Conservation (phyloP, 2,888 invertebrate genomes). For the Galerucella calmariensis region DNA sequence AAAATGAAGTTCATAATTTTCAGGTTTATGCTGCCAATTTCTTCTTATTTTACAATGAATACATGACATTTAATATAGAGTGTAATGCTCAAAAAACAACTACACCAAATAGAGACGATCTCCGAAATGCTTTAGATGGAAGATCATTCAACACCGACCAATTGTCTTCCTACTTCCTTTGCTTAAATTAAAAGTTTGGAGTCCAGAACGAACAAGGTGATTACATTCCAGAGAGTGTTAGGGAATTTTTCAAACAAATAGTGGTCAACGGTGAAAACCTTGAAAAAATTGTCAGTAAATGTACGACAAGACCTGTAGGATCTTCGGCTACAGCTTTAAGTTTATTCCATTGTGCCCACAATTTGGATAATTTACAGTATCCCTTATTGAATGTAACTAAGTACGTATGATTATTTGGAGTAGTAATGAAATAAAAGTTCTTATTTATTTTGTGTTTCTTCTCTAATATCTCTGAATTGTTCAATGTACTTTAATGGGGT, state of each 20-base stretch:
- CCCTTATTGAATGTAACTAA: too few species aligned
- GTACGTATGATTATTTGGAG: too few species aligned
- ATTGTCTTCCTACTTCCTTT: background rate
- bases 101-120: background rate
- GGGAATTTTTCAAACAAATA: constrained; percentile 6
- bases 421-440: too few species aligned
- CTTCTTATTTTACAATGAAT: background rate
- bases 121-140: background rate
- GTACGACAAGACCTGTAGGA: background rate
- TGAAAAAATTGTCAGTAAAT: background rate
- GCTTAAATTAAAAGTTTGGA: background rate
- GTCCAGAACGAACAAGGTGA: constrained; percentile 8
- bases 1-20: background rate
- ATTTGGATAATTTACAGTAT: too few species aligned
- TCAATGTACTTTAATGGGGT: too few species aligned
- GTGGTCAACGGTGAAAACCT: background rate
- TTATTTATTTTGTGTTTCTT: too few species aligned
- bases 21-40: background rate
- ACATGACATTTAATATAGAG: background rate
- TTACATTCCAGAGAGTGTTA: constrained; percentile 15
- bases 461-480: too few species aligned
- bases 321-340: background rate
- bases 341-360: background rate
- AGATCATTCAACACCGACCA: background rate
- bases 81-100: background rate